Evolutionary conservation across 2,888 invertebrate genomes (phyloP).

Genomic region (Cloeon dipterum): DNA sequence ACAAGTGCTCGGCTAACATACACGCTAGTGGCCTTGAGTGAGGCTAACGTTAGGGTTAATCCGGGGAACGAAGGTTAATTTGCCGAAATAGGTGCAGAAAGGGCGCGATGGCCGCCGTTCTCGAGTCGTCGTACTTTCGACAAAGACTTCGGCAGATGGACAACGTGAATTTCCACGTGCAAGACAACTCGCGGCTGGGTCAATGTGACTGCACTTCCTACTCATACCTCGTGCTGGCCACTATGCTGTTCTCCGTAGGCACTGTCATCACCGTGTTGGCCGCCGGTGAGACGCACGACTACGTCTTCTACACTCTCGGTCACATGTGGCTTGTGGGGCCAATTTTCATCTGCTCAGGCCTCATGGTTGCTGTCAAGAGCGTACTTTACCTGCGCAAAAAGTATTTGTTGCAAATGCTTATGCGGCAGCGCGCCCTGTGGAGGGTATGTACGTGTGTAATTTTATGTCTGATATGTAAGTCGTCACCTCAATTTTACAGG

Average conservation of each 20-base stretch:
- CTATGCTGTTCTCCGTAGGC: conserved; percentile 35
- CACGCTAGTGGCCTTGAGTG: not conserved
- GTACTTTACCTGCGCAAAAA: conserved; percentile 37
- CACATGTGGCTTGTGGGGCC: conserved; percentile 46
- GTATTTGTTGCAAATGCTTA: conserved; percentile 38
- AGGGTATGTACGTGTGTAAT: conserved; percentile 22
- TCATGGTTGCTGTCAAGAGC: conserved; percentile 43
- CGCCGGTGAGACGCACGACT: conserved; percentile 31
- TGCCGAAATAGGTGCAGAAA: no score
- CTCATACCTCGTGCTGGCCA: conserved; percentile 35
- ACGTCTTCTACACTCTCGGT: conserved; percentile 30
- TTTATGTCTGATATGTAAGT: no score
- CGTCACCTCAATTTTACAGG: no score
- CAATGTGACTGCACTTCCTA: conserved; percentile 42
- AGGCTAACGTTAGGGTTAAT: not conserved
- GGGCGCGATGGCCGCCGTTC: conserved; percentile 8
- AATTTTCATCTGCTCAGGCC: conserved; percentile 39
- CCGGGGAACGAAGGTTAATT: not conserved
- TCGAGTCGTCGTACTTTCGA: conserved; percentile 9
- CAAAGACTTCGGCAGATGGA: conserved; percentile 10
- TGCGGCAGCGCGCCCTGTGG: conserved; percentile 34
- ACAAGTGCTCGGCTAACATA: conserved; percentile 7
- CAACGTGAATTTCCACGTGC: conserved; percentile 10
- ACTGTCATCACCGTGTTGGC: conserved; percentile 38
- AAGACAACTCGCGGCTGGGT: conserved; percentile 22